Base-by-base conservation (phyloP, 1,140 invertebrate species). In the Aphis gossypii region DNA sequence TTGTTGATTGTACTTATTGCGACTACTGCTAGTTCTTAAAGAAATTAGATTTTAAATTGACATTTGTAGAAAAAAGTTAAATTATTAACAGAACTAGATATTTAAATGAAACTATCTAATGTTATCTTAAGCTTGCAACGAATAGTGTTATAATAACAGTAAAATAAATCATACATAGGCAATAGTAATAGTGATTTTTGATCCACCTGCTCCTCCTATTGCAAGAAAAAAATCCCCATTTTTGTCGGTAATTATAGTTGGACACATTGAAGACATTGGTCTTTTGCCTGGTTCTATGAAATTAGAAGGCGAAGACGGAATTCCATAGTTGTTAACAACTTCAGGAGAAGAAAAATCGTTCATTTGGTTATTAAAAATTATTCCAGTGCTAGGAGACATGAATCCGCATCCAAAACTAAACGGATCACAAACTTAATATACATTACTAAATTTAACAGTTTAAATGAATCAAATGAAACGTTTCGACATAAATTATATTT, bases 301-400 rank as follows among this genome's bases (percentile, higher is more conserved):
- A 95, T 99, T 99, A 5, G 96, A 96, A 3, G 96, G 96, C 0
- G 98, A 98, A 6, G 98, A 97, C 2, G 97, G 97, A 86, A 99
- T 95, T n/a, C 96, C 97, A 95, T 97, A 99, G 51, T 96, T 96
- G 94, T 98, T 99, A 0, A 96, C 96, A 35, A 97, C 96, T 93
- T 97, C 96, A 0, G 98, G 98, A 0, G 97, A 96, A 11, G 98
- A 98, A 95, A 99, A 99, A 95, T 99, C 98, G 95, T 99, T 98
- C 99, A 99, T 99, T 95, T 99, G 97, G 95, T 99, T 97, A 95
- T 99, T 99, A 89, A 98, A 96, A 94, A 99, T 97, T 44, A 99
- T 98, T 25, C 98, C 99, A 0, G 98, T 98, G 51, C 96, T 96
- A 44, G 95, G 94, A 2, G 98, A 98, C 2, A 97, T 95, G 93